phyloP scores from a whole-genome alignment of 2,113 vertebrate genomes.

The Protobothrops flavoviridis region DNA sequence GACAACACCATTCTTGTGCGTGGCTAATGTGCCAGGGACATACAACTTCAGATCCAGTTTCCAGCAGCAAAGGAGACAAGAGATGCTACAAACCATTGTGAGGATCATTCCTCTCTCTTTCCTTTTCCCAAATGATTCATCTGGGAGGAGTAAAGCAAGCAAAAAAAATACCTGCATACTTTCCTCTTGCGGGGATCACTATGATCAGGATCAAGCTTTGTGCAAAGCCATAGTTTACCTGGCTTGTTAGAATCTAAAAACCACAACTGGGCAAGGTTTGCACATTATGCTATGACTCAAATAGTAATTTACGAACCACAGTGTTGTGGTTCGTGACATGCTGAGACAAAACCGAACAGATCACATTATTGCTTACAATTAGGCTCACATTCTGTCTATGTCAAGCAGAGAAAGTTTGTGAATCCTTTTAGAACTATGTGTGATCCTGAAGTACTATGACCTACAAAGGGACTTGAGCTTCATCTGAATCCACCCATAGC shows the following conservation, averaged over 20 bases:
- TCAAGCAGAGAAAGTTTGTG: background rate
- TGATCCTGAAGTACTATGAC: background rate
- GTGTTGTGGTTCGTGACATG: background rate
- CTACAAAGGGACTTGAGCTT: background rate
- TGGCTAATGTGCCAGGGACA: background rate
- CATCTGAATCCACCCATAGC: background rate
- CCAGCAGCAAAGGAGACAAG: background rate
- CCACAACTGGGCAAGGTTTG: background rate
- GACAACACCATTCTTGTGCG: background rate
- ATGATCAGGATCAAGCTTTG: background rate
- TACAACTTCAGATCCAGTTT: background rate
- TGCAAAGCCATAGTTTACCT: background rate
- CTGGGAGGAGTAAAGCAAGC: background rate
- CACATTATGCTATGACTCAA: background rate
- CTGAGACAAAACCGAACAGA: background rate
- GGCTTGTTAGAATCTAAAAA: background rate
- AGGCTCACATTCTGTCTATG: background rate
- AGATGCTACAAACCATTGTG: background rate
- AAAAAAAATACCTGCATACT: background rate
- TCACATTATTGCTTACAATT: background rate
- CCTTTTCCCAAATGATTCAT: background rate
- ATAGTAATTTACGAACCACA: background rate
- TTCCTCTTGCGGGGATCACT: background rate
- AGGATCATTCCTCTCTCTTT: background rate
- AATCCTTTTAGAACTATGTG: background rate